phyloP scores from a whole-genome alignment of 23 tunicate species.

The Styela clava region DNA sequence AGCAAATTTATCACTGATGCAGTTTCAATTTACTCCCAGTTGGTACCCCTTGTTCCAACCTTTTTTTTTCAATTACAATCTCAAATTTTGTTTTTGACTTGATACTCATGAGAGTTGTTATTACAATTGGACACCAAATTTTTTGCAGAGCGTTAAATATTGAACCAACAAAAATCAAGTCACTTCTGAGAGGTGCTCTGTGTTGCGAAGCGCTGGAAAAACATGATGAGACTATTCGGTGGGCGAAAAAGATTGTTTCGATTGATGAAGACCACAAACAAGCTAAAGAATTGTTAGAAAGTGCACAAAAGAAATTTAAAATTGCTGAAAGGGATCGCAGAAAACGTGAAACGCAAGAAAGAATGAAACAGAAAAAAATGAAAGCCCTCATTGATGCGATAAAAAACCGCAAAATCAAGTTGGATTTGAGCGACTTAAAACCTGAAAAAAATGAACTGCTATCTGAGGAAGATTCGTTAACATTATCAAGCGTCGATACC shows the following conservation, averaged over 20 bases:
- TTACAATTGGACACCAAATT: too few relatives aligned
- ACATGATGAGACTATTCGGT: conserved; percentile 53
- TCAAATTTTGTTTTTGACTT: too few relatives aligned
- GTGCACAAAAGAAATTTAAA: conserved; percentile 20
- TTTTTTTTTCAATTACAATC: too few relatives aligned
- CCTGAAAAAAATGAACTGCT: conserved; percentile 23
- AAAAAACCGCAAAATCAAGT: conserved; percentile 1
- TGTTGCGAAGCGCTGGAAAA: conserved; percentile 61
- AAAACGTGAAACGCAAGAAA: conserved; percentile 19
- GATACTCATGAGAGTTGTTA: too few relatives aligned
- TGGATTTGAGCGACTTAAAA: conserved; percentile 3
- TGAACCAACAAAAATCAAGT: conserved; percentile 51
- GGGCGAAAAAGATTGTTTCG: conserved; percentile 48
- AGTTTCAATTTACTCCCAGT: background rate
- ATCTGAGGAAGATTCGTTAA: conserved; percentile 24
- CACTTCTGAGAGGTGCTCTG: conserved; percentile 75
- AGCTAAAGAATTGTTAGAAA: conserved; percentile 24
- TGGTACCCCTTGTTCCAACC: background rate
- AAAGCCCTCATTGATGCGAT: conserved; percentile 32
- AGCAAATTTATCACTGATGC: background rate
- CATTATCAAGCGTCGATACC: conserved; percentile 21
- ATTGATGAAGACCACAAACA: conserved; percentile 43
- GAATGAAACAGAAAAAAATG: conserved; percentile 23
- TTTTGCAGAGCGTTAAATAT: conserved; percentile 49
- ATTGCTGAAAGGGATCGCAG: conserved; percentile 51